Conservation (phyloP, 1,140 invertebrate species). For the Galendromus occidentalis region DNA sequence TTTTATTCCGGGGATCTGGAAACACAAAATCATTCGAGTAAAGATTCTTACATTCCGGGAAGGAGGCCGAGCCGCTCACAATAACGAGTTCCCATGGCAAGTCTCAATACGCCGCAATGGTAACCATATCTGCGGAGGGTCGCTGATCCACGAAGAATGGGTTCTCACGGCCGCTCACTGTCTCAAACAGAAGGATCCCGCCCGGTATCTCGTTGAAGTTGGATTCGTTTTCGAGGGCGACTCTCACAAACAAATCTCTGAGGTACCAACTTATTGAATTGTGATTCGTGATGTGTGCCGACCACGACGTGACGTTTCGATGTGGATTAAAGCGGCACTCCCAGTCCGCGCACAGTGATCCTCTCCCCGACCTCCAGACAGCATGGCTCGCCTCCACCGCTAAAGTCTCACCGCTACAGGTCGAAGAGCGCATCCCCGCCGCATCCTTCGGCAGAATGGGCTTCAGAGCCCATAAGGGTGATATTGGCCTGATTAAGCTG, state of each 20-base stretch:
- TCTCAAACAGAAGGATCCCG: background rate
- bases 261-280: background rate
- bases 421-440: too few species aligned
- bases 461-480: slow-evolving; percentile 38
- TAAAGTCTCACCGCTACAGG: too few species aligned
- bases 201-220: background rate
- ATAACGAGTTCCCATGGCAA: slow-evolving; percentile 22
- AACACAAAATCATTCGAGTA: too few species aligned
- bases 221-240: background rate
- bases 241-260: background rate
- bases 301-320: too few species aligned
- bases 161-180: slow-evolving; percentile 33
- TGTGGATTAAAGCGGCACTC: too few species aligned
- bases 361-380: too few species aligned
- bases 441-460: too few species aligned
- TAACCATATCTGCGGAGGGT: slow-evolving; percentile 27
- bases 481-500: slow-evolving; percentile 59
- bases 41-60: too few species aligned
- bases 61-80: slow-evolving; percentile 19
- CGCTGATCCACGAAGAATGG: slow-evolving; percentile 28
- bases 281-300: slow-evolving; percentile 28
- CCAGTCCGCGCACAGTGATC: too few species aligned
- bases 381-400: too few species aligned
- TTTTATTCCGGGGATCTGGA: too few species aligned
- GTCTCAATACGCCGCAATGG: slow-evolving; percentile 12